phyloP scores from a whole-genome alignment of 1,140 invertebrate genomes.

The Babylonia areolata region DNA sequence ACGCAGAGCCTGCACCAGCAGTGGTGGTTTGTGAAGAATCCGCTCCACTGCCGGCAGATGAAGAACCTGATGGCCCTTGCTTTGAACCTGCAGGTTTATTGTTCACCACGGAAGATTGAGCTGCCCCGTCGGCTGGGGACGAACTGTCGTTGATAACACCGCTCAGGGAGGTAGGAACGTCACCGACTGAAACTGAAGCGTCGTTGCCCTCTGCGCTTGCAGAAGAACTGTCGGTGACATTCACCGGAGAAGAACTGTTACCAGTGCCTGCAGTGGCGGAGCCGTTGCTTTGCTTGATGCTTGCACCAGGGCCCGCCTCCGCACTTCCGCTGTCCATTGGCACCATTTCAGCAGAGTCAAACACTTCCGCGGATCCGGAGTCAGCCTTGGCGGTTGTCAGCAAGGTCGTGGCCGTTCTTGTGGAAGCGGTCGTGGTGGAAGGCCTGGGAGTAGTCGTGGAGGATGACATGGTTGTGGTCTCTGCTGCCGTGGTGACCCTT shows the following conservation, averaged over 20 bases:
- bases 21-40: background rate
- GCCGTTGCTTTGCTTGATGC: background rate
- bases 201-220: background rate
- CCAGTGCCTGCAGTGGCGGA: too few species aligned
- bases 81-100: background rate
- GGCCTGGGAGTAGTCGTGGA: background rate
- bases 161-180: background rate
- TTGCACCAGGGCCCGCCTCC: background rate
- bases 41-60: background rate
- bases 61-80: background rate
- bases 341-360: background rate
- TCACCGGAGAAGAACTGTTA: too few species aligned
- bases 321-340: too few species aligned
- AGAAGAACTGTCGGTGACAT: too few species aligned
- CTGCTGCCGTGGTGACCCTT: background rate
- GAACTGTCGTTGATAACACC: background rate
- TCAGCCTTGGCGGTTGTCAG: background rate
- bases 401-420: background rate
- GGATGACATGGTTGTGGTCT: background rate
- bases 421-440: background rate
- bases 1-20: background rate
- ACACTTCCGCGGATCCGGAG: background rate
- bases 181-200: background rate
- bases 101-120: background rate
- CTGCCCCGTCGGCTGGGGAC: background rate